Conservation (phyloP, 2,113 vertebrate species). For the Romanogobio albipinnatus region DNA sequence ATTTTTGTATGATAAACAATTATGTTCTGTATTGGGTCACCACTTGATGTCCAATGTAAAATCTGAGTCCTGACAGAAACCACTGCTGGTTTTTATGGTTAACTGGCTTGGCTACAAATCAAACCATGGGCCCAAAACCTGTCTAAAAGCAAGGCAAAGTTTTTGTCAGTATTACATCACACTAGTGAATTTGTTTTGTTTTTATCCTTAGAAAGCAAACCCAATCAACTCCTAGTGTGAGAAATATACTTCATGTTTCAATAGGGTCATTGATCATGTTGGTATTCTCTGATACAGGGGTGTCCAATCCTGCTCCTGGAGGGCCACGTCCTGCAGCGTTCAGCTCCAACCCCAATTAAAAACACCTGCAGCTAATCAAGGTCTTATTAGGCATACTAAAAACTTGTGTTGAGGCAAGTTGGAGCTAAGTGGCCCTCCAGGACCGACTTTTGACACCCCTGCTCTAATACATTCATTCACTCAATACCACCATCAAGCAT, state of each 20-base stretch:
- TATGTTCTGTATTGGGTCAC: too few species aligned
- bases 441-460: too few species aligned
- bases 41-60: background rate
- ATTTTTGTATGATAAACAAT: too few species aligned
- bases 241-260: background rate
- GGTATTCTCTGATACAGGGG: background rate
- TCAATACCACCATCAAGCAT: slow-evolving; percentile 22
- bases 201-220: slow-evolving; percentile 1
- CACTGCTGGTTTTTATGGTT: background rate
- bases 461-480: background rate
- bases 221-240: background rate
- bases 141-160: background rate
- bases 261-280: slow-evolving; percentile 22
- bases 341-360: too few species aligned
- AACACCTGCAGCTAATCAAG: too few species aligned
- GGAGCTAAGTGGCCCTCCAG: too few species aligned
- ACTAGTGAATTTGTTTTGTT: background rate
- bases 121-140: background rate
- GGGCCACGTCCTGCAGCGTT: too few species aligned
- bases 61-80: background rate
- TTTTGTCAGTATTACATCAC: background rate
- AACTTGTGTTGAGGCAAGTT: too few species aligned
- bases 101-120: background rate
- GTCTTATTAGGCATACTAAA: too few species aligned
- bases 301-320: too few species aligned